These are phyloP conservation scores for Orientallactaga sibirica DNA, from an alignment of 2,797 vertebrate species.

Conservation along the genomic window DNA sequence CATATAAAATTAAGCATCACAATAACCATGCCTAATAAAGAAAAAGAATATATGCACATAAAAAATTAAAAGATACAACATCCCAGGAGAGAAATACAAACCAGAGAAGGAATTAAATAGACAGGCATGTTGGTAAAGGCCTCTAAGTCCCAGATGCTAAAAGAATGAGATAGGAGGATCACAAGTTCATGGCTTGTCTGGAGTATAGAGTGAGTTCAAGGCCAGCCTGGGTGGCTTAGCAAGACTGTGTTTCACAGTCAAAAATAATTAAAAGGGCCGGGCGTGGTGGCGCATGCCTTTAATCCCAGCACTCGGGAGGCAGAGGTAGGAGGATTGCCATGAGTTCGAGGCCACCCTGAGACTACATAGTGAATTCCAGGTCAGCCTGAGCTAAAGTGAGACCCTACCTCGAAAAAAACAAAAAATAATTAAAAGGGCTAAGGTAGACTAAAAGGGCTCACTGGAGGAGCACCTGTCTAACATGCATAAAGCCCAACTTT, in stretches of 20 bases:
- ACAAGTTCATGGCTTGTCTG: background rate
- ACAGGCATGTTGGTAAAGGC: background rate
- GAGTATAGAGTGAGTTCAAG: background rate
- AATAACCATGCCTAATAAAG: background rate
- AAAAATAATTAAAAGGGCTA: background rate
- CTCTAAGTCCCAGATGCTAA: background rate
- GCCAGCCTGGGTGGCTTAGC: background rate
- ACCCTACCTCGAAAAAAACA: too few species aligned
- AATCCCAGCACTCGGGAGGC: too few species aligned
- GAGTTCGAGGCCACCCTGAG: too few species aligned
- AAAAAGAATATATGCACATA: conserved; percentile 45
- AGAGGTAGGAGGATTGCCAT: too few species aligned
- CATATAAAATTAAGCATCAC: background rate
- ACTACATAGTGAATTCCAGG: too few species aligned
- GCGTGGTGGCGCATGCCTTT: too few species aligned
- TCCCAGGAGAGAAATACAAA: conserved; percentile 24
- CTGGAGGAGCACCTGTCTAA: too few species aligned
- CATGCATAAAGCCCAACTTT: background rate
- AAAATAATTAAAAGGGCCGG: background rate
- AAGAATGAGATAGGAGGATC: background rate
- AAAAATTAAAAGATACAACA: background rate
- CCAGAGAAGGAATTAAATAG: conserved; percentile 36
- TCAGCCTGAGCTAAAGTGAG: too few species aligned
- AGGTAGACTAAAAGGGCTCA: too few species aligned
- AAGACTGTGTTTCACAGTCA: background rate